These are phyloP conservation scores for Eristalinus sepulchralis DNA, from an alignment of 2,888 invertebrate genomes.

Conservation along the genomic window DNA sequence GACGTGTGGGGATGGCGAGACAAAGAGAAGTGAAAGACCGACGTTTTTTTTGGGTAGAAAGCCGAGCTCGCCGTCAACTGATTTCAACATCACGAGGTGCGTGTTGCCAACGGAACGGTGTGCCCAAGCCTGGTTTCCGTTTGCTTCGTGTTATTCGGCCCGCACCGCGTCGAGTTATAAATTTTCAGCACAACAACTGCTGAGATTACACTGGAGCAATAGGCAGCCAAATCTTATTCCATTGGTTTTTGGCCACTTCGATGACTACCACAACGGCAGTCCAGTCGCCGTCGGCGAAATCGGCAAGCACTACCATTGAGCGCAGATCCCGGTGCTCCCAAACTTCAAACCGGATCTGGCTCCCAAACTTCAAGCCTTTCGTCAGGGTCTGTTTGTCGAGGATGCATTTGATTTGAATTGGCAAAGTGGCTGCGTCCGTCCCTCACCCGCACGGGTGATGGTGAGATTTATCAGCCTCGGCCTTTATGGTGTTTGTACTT, in stretches of 20 bases:
- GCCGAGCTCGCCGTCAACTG: conserved; percentile 63
- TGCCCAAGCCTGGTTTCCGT: conserved; percentile 66
- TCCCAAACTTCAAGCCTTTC: conserved; percentile 62
- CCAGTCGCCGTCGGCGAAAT: too few species aligned
- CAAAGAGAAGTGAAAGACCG: conserved; percentile 43
- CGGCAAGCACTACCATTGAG: not conserved
- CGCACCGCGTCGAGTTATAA: conserved; percentile 64
- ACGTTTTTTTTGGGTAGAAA: conserved; percentile 59
- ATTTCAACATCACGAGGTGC: conserved; percentile 68
- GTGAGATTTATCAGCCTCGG: conserved; percentile 66
- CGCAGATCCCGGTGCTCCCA: not conserved
- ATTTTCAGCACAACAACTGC: conserved; percentile 66
- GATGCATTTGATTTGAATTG: conserved; percentile 67
- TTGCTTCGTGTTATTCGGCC: conserved; percentile 51
- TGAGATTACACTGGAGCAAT: conserved; percentile 67
- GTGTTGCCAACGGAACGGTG: conserved; percentile 65
- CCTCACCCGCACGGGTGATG: conserved; percentile 54
- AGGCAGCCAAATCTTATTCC: conserved; percentile 72
- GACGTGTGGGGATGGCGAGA: conserved; percentile 21
- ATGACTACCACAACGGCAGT: conserved; percentile 35
- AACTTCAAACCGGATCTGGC: conserved; percentile 59
- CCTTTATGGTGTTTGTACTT: too few species aligned
- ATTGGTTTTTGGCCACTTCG: conserved; percentile 71
- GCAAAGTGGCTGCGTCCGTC: conserved; percentile 53
- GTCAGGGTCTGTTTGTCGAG: conserved; percentile 63